Evolutionary conservation across 2,888 invertebrate genomes (phyloP).

Genomic region (Tipula confusa): DNA sequence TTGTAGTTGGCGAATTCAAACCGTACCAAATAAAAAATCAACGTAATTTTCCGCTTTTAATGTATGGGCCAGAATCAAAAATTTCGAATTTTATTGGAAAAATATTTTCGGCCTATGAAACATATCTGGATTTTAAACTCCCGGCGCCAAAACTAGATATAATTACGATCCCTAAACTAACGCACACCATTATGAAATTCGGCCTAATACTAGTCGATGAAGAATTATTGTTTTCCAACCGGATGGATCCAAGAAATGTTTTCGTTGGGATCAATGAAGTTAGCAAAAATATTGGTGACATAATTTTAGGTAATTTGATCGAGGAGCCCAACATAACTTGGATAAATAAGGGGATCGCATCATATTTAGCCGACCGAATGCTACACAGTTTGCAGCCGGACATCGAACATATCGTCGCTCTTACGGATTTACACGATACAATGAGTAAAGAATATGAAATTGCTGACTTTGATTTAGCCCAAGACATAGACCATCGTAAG

Average conservation of each 20-base stretch:
- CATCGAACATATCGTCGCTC: not conserved
- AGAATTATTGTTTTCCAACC: not conserved
- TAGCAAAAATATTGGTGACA: not conserved
- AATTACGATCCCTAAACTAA: not conserved
- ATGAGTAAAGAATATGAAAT: not conserved
- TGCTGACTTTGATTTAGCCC: not conserved
- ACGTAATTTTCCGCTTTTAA: not conserved
- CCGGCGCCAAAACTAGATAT: not conserved
- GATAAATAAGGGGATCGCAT: not conserved
- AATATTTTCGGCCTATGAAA: not conserved
- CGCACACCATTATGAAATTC: not conserved
- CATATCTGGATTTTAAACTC: not conserved
- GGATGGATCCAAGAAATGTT: not conserved
- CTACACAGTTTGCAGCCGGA: not conserved
- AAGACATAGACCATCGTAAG: not conserved
- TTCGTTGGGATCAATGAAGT: not conserved
- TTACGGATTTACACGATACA: not conserved
- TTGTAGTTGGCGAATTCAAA: not conserved
- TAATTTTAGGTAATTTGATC: not conserved
- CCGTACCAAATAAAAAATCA: not conserved
- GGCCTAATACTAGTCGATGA: not conserved
- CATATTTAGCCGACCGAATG: not conserved
- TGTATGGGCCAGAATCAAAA: not conserved
- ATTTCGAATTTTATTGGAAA: not conserved
- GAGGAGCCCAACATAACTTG: not conserved